phyloP scores from a whole-genome alignment of 2,888 invertebrate genomes.

The Metacarcinus magister region DNA sequence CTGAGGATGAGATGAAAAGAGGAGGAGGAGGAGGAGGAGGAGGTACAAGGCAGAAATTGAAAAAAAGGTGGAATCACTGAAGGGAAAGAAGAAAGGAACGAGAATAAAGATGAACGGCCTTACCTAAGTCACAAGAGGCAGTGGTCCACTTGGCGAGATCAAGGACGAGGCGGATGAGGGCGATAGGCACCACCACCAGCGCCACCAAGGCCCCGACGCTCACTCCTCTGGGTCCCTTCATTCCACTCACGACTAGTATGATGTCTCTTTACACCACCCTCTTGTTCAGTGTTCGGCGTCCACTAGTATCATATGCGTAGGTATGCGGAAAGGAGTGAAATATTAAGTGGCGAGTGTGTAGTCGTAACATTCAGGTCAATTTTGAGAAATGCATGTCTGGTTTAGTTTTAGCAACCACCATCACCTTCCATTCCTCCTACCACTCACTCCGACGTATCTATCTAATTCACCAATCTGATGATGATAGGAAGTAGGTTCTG shows the following conservation, averaged over 20 bases:
- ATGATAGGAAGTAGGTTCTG: background rate
- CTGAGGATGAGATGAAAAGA: background rate
- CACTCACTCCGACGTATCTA: no score
- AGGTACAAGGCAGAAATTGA: background rate
- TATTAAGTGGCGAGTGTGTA: background rate
- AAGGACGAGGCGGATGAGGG: background rate
- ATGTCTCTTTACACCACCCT: background rate
- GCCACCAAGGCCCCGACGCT: conserved; percentile 29
- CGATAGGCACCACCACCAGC: background rate
- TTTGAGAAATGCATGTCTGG: background rate
- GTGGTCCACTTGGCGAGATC: background rate
- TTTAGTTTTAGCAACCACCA: background rate
- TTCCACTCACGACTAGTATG: background rate
- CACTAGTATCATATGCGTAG: background rate
- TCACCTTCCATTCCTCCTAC: background rate
- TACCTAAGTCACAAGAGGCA: background rate
- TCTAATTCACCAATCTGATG: background rate
- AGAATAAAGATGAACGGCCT: background rate
- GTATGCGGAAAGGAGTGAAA: background rate
- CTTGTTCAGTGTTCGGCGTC: background rate
- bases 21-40: background rate
- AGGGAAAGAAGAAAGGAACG: background rate
- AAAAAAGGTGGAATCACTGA: background rate
- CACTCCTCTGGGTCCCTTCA: background rate
- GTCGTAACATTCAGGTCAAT: background rate